These are phyloP conservation scores for Spodoptera picta DNA, from an alignment of 2,888 invertebrate genomes.

Conservation along the genomic window DNA sequence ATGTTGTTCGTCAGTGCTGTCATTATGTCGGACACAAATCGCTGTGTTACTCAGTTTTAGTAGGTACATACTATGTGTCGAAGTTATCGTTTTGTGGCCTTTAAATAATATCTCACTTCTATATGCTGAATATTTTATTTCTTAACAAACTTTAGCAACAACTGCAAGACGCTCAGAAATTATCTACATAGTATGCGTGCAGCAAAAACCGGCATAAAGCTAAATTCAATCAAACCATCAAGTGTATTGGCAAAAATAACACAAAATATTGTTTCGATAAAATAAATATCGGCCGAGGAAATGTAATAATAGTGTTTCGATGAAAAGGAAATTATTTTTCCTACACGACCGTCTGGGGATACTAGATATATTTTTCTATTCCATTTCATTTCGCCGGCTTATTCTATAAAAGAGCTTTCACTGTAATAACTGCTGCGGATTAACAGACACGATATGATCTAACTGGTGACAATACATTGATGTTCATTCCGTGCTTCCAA, in stretches of 20 bases:
- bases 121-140: background rate
- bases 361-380: slow-evolving; percentile 13
- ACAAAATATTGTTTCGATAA: slow-evolving; percentile 15
- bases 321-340: slow-evolving; percentile 30
- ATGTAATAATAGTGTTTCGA: slow-evolving; percentile 18
- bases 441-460: slow-evolving; percentile 42
- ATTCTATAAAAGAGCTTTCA: slow-evolving; percentile 29
- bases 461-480: slow-evolving; percentile 48
- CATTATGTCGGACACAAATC: slow-evolving; percentile 6
- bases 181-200: slow-evolving; percentile 1
- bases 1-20: background rate
- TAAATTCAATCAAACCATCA: slow-evolving; percentile 3
- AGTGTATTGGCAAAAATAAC: slow-evolving; percentile 14
- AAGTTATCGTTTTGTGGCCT: too few relatives aligned
- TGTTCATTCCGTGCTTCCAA: slow-evolving; percentile 55
- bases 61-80: background rate
- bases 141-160: background rate
- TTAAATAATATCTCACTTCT: too few relatives aligned
- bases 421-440: slow-evolving; percentile 29
- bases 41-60: too few relatives aligned
- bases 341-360: slow-evolving; percentile 12
- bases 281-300: slow-evolving; percentile 17
- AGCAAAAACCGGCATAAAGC: slow-evolving; percentile 3
- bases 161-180: slow-evolving; percentile 1
- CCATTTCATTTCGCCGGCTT: slow-evolving; percentile 1